Evolutionary conservation across 2,797 vertebrate genomes (phyloP).

Genomic region (Zenarchopterus dispar): DNA sequence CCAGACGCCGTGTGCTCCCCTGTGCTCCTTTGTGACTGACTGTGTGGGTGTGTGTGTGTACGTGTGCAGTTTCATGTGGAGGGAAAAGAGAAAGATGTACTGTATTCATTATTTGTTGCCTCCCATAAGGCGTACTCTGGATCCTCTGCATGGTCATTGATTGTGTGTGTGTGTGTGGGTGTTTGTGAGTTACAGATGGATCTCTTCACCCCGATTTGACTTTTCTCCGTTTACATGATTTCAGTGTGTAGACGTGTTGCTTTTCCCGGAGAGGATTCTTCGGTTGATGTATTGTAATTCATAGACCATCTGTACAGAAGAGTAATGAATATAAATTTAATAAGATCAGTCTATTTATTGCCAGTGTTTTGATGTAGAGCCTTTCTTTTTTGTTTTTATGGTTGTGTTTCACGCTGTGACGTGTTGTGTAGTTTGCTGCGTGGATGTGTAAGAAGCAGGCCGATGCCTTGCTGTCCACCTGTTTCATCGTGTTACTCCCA

Average conservation of each 20-base stretch:
- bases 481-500: slow-evolving; percentile 70
- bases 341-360: slow-evolving; percentile 85
- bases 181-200: slow-evolving; percentile 43
- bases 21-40: slow-evolving; percentile 58
- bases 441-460: slow-evolving; percentile 62
- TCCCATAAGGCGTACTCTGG: slow-evolving; percentile 59
- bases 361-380: slow-evolving; percentile 67
- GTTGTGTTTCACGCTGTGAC: slow-evolving; percentile 71
- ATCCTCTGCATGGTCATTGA: slow-evolving; percentile 65
- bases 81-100: slow-evolving; percentile 78
- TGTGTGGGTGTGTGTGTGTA: slow-evolving; percentile 31
- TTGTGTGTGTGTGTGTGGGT: slow-evolving; percentile 32
- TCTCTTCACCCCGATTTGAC: slow-evolving; percentile 44
- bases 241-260: slow-evolving; percentile 59
- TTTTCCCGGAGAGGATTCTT: slow-evolving; percentile 55
- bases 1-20: slow-evolving; percentile 40
- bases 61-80: slow-evolving; percentile 56
- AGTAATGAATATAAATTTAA: slow-evolving; percentile 78
- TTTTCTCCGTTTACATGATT: slow-evolving; percentile 74
- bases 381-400: slow-evolving; percentile 72
- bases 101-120: slow-evolving; percentile 74
- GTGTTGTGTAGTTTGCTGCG: slow-evolving; percentile 76
- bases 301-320: slow-evolving; percentile 83
- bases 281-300: slow-evolving; percentile 80
- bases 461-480: slow-evolving; percentile 61